Conservation (phyloP, 37 sponge, comb jelly and placozoan genomes). For the Haliclona indistincta region DNA sequence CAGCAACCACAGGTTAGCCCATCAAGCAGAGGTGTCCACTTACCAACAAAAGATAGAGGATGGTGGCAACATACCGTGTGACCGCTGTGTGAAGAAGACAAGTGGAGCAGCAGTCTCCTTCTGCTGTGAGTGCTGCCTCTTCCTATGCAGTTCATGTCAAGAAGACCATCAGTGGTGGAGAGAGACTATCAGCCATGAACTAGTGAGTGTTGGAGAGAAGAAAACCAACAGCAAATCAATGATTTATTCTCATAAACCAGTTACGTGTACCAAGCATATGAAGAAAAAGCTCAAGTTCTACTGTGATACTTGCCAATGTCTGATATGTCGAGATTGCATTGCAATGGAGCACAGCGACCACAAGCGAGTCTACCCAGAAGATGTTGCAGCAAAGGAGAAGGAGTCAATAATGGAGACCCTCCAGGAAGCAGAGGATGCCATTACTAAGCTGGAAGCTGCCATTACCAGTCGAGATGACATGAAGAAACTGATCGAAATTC, state of each 20-base stretch:
- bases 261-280: constrained; percentile 10
- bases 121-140: too few relatives aligned
- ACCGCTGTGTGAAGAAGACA: too few relatives aligned
- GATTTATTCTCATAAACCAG: constrained; percentile 4
- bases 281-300: too few relatives aligned
- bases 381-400: constrained; percentile 19
- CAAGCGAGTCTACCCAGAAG: constrained; percentile 14
- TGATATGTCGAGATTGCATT: constrained; percentile 52
- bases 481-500: too few relatives aligned
- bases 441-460: constrained; percentile 18
- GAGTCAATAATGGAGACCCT: neutral
- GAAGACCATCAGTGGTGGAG: constrained; percentile 23
- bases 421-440: neutral
- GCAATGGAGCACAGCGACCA: constrained; percentile 15
- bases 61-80: too few relatives aligned
- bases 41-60: too few relatives aligned
- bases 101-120: too few relatives aligned
- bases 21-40: too few relatives aligned
- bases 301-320: constrained; percentile 18
- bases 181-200: constrained; percentile 20
- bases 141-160: too few relatives aligned
- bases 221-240: neutral
- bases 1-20: too few relatives aligned
- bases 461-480: constrained; percentile 15
- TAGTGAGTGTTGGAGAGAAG: too few relatives aligned